These are phyloP conservation scores for Lutjanus campechanus DNA, from an alignment of 2,797 vertebrate genomes.

Conservation along the genomic window DNA sequence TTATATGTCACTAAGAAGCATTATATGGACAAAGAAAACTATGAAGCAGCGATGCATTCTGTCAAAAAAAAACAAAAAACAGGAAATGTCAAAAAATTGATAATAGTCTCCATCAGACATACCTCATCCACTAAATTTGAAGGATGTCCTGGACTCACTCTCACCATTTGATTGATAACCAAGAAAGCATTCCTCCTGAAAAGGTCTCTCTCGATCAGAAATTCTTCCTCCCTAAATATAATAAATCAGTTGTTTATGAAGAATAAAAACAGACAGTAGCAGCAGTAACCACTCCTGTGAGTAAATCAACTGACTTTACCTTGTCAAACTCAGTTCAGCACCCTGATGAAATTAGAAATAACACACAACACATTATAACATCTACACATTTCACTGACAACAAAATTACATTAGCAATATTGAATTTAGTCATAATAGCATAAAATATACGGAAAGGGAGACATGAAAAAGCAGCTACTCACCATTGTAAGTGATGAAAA, in stretches of 20 bases:
- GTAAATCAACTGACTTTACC: conserved; percentile 6
- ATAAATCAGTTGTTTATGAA: background rate
- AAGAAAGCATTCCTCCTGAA: background rate
- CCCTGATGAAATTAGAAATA: background rate
- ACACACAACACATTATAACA: background rate
- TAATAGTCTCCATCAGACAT: background rate
- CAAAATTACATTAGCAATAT: background rate
- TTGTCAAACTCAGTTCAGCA: rapidly evolving
- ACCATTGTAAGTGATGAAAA: background rate
- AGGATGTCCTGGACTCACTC: rapidly evolving
- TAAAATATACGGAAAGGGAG: background rate
- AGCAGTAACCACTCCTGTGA: background rate
- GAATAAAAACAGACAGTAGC: too few relatives aligned
- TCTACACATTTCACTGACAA: background rate
- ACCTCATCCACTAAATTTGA: conserved; percentile 49
- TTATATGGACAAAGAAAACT: background rate
- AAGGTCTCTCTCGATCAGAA: rapidly evolving
- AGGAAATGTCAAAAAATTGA: background rate
- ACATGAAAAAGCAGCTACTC: background rate
- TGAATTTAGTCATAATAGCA: background rate
- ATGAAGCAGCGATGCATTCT: background rate
- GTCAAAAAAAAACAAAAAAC: background rate
- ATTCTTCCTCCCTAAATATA: conserved; percentile 10
- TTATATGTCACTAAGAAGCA: background rate
- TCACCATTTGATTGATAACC: background rate